Evolutionary conservation across 2,113 vertebrate genomes (phyloP).

Genomic region (Zosterops pallidus): DNA sequence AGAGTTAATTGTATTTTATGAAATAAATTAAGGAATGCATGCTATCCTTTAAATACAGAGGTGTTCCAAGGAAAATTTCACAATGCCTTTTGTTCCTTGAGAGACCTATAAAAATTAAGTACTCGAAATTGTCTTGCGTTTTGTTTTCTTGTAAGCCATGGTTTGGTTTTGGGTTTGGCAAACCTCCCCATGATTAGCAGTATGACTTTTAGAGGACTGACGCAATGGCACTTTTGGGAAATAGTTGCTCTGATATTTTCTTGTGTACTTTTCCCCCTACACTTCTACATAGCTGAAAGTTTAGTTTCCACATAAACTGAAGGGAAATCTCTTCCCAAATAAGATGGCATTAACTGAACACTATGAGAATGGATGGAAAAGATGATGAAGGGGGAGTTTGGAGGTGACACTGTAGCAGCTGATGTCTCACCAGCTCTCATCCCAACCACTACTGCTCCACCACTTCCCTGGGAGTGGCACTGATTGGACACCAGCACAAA

Average conservation of each 20-base stretch:
- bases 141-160: not conserved
- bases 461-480: not conserved
- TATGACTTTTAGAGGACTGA: constrained; percentile 8
- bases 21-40: not conserved
- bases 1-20: not conserved
- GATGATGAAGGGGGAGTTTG: not conserved
- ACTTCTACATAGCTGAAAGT: not conserved
- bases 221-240: constrained; percentile 22
- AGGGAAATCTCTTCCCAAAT: not conserved
- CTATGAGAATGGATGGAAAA: not conserved
- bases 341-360: not conserved
- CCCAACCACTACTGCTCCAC: not conserved
- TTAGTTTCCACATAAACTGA: not conserved
- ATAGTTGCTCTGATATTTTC: not conserved
- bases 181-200: not conserved
- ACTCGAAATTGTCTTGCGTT: not conserved
- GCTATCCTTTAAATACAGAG: not conserved
- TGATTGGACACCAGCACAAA: not conserved
- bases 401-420: not conserved
- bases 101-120: not conserved
- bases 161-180: constrained; percentile 22
- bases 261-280: not conserved
- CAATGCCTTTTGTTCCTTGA: not conserved
- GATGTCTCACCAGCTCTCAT: not conserved
- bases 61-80: constrained; percentile 38